Conservation (phyloP, 2,797 vertebrate species). For the Coracias cyanogaster region DNA sequence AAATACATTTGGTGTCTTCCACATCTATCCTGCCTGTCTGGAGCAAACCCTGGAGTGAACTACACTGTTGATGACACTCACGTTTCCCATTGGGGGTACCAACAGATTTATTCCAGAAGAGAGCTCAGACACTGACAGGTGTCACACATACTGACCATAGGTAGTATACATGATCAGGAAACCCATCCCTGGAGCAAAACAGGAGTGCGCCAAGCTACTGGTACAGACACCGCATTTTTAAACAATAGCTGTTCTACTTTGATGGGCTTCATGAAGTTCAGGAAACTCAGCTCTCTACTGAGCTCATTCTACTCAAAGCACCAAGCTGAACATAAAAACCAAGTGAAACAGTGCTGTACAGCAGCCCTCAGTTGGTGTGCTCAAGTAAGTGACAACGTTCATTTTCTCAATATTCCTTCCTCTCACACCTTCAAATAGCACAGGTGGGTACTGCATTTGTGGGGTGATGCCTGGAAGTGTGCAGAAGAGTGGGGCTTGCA, state of each 20-base stretch:
- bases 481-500: background rate
- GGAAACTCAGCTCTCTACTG: background rate
- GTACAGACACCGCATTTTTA: background rate
- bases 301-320: background rate
- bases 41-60: background rate
- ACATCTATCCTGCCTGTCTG: background rate
- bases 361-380: background rate
- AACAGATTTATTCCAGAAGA: background rate
- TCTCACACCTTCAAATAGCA: background rate
- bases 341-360: background rate
- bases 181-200: background rate
- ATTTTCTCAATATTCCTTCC: background rate
- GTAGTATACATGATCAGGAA: background rate
- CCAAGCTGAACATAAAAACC: background rate
- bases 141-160: background rate
- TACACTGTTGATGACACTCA: background rate
- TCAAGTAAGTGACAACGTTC: background rate
- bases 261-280: background rate
- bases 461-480: background rate
- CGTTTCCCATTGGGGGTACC: background rate
- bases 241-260: background rate
- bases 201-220: background rate
- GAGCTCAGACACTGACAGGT: background rate
- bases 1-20: background rate
- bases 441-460: background rate